Evolutionary conservation across 2,113 vertebrate species (phyloP), one percentile per base, ranked within the genome.

Genomic region (Ranitomeya imitator): DNA sequence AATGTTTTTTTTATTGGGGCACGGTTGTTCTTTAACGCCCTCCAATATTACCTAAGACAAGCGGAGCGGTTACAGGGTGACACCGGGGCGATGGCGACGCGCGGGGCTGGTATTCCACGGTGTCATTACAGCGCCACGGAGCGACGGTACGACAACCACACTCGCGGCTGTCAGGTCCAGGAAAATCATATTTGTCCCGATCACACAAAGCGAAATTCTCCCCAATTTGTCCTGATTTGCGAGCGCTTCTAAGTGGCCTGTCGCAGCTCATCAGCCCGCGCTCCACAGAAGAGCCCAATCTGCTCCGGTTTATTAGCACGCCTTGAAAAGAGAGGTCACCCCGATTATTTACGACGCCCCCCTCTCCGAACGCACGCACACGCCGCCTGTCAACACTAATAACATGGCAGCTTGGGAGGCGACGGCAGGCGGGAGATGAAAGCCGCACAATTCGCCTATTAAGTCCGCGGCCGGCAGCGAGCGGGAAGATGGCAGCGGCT

Each of bases 261-360:
- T 88, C 86, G 83, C 86, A 76, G 55, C 79, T 83, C 18, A 88
- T 88, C 86, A 88, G 86, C 52, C 67, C 79, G 23, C 79, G 60
- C 86, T 52, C 52, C 79, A 83, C 55, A 88, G 83, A 60, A 76
- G 67, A 83, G 83, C 79, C 86, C 79, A 88, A 83, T 88, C 82
- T 82, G 54, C 67, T 21, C 37, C 79, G 76, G 79, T 88, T 83
- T 88, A 88, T 88, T 88, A 88, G 69, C 79, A n/a, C 18, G 86
- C 67, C 37, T 76, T 21, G 79, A 83, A 79, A 51, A 76, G 86
- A 88, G 79, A 88, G 86, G 86, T 88, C 86, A 83, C 79, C 86
- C 79, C 79, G 55, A 88, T 82, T 83, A 88, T 88, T 83, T 88
- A 88, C 76, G 71, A 82, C 86, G 52, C 79, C 86, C 86, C 79